A percentile compares a stretch with the other conserved stretches of the same genome.
Evolutionary conservation across 1,140 invertebrate genomes (phyloP).

Genomic region (Danaus plexippus): DNA sequence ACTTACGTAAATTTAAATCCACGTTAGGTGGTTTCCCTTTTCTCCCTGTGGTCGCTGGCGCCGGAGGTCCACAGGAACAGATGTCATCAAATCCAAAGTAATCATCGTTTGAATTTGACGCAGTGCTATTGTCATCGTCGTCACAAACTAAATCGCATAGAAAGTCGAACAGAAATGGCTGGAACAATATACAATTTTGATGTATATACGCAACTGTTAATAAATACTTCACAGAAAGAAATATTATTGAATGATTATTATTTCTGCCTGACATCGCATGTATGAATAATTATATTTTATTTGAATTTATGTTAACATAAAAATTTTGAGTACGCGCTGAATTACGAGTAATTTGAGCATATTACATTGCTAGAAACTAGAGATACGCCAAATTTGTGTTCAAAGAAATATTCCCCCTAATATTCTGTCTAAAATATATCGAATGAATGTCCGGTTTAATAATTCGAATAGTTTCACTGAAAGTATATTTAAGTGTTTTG

Average conservation of each 20-base stretch:
- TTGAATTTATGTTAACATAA: too few relatives aligned
- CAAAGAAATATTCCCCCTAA: too few relatives aligned
- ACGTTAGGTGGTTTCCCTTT: slow-evolving; percentile 10
- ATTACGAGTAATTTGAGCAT: too few relatives aligned
- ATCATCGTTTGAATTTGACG: slow-evolving; percentile 1
- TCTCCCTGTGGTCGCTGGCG: slow-evolving; percentile 2
- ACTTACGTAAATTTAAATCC: slow-evolving; percentile 24
- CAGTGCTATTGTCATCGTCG: slow-evolving; percentile 30
- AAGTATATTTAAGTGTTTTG: too few relatives aligned
- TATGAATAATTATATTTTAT: too few relatives aligned
- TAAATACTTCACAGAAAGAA: not conserved
- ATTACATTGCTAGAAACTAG: too few relatives aligned
- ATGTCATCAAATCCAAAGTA: slow-evolving; percentile 6
- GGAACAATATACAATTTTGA: slow-evolving; percentile 13
- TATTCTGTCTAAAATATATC: too few relatives aligned
- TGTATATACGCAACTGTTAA: too few relatives aligned
- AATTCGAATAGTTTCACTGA: too few relatives aligned
- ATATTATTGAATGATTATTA: slow-evolving; percentile 1
- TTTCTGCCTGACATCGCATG: not conserved
- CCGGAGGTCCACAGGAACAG: slow-evolving; percentile 7
- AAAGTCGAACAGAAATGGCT: slow-evolving; percentile 40
- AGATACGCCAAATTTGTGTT: too few relatives aligned
- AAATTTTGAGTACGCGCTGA: too few relatives aligned
- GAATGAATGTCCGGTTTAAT: too few relatives aligned
- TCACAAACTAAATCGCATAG: slow-evolving; percentile 42